Percentiles rank a stretch among this genome's conserved stretches.
Evolutionary conservation across 2,888 invertebrate species (phyloP).

Genomic region (Dioctria linearis): DNA sequence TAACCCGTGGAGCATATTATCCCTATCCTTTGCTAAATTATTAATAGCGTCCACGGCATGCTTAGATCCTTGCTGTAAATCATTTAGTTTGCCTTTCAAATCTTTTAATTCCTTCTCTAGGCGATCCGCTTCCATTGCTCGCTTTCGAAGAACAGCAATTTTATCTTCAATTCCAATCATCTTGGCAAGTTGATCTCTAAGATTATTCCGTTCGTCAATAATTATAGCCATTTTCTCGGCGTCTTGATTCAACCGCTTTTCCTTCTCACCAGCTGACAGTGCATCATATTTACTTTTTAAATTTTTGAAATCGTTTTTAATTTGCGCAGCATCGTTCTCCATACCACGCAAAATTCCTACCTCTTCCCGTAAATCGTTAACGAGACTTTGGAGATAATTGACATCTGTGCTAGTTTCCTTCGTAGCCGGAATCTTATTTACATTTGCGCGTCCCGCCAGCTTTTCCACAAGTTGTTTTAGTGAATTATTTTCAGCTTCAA

Average conservation of each 20-base stretch:
- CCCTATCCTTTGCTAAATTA: not conserved
- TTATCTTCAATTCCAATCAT: constrained; percentile 55
- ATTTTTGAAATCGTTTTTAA: constrained; percentile 30
- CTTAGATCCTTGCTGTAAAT: not conserved
- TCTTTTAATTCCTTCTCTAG: constrained; percentile 44
- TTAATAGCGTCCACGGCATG: not conserved
- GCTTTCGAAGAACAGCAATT: constrained; percentile 50
- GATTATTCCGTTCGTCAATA: constrained; percentile 44
- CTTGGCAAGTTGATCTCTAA: constrained; percentile 50
- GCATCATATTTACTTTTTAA: constrained; percentile 15
- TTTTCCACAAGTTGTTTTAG: constrained; percentile 65
- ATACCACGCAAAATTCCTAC: constrained; percentile 31
- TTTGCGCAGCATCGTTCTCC: constrained; percentile 30
- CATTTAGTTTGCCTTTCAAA: not conserved
- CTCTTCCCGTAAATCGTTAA: constrained; percentile 51
- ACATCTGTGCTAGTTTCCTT: constrained; percentile 49
- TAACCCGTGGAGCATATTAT: not conserved
- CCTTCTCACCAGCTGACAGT: not conserved
- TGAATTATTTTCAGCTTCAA: constrained; percentile 65
- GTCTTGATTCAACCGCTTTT: not conserved
- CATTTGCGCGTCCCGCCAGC: constrained; percentile 60
- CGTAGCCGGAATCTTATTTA: not conserved
- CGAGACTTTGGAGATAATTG: constrained; percentile 33
- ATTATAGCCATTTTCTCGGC: not conserved
- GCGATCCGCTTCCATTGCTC: constrained; percentile 52